These are phyloP conservation scores for Episyrphus balteatus DNA, from an alignment of 1,140 invertebrate species.

Conservation along the genomic window DNA sequence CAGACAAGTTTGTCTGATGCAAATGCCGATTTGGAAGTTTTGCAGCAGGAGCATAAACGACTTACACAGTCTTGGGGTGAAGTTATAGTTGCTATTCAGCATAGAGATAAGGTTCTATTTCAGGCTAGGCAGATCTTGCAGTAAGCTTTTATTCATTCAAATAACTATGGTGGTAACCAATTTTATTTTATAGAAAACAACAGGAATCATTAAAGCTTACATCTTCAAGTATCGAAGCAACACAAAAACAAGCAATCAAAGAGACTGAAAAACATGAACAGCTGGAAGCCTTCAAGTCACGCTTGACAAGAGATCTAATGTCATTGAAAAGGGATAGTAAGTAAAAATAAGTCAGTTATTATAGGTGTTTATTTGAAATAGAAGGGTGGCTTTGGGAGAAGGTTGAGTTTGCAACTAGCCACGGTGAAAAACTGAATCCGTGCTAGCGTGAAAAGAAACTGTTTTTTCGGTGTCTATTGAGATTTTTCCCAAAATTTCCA, in stretches of 20 bases:
- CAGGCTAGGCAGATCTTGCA: constrained; percentile 46
- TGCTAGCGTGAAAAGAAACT: too few species aligned
- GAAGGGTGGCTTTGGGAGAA: too few species aligned
- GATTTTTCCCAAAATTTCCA: too few species aligned
- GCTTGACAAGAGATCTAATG: constrained; percentile 44
- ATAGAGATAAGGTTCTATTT: constrained; percentile 51
- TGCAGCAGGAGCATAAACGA: constrained; percentile 54
- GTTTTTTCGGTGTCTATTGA: too few species aligned
- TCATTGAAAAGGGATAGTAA: constrained; percentile 34
- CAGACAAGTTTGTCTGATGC: constrained; percentile 44
- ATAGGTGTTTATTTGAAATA: too few species aligned
- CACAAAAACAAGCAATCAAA: constrained; percentile 49
- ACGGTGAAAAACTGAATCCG: too few species aligned
- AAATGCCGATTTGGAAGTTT: constrained; percentile 55
- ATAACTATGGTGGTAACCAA: neutral
- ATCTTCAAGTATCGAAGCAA: constrained; percentile 42
- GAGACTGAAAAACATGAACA: constrained; percentile 56
- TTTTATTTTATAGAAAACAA: constrained; percentile 35
- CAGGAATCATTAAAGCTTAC: constrained; percentile 44
- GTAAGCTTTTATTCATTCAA: constrained; percentile 27
- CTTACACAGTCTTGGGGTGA: constrained; percentile 60
- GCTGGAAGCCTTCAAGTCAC: constrained; percentile 46
- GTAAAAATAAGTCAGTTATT: constrained; percentile 5
- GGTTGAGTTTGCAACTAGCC: too few species aligned
- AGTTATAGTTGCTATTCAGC: constrained; percentile 53